These are phyloP conservation scores for Agapornis canus DNA, from an alignment of 2,797 vertebrate species.

Conservation along the genomic window DNA sequence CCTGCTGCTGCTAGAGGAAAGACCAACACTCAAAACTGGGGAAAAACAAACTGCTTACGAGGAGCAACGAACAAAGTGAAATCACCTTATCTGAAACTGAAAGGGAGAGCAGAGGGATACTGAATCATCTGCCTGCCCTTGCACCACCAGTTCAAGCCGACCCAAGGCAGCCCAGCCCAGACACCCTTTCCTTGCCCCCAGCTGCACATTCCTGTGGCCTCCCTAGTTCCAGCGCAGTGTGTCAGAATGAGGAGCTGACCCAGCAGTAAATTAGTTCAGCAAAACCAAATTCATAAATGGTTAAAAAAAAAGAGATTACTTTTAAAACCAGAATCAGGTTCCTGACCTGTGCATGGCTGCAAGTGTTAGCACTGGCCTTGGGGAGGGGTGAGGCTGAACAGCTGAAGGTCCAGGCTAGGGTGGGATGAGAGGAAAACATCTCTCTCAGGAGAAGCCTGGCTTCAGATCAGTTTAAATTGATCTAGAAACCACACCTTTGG, in stretches of 20 bases:
- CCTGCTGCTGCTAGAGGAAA: neutral
- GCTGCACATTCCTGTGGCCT: conserved; percentile 56
- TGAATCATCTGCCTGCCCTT: neutral
- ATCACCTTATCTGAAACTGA: neutral
- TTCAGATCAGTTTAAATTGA: conserved; percentile 8
- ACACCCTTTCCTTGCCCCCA: conserved; percentile 33
- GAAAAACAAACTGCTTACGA: neutral
- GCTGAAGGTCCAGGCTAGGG: neutral
- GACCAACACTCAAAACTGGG: neutral
- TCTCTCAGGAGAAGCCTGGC: neutral
- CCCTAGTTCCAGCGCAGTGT: neutral
- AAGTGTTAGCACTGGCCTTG: fast-evolving
- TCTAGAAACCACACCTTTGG: conserved; percentile 9
- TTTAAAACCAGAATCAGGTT: neutral
- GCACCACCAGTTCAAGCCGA: neutral
- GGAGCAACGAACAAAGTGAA: neutral
- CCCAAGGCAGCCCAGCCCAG: neutral
- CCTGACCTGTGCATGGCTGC: neutral
- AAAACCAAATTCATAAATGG: neutral
- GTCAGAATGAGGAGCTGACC: conserved; percentile 2
- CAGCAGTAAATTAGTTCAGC: conserved; percentile 18
- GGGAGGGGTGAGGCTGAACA: neutral
- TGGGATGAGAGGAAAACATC: neutral
- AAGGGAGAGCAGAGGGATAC: neutral
- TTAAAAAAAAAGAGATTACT: neutral